These are phyloP conservation scores for Passer montanus DNA, from an alignment of 2,113 vertebrate species.

Conservation along the genomic window DNA sequence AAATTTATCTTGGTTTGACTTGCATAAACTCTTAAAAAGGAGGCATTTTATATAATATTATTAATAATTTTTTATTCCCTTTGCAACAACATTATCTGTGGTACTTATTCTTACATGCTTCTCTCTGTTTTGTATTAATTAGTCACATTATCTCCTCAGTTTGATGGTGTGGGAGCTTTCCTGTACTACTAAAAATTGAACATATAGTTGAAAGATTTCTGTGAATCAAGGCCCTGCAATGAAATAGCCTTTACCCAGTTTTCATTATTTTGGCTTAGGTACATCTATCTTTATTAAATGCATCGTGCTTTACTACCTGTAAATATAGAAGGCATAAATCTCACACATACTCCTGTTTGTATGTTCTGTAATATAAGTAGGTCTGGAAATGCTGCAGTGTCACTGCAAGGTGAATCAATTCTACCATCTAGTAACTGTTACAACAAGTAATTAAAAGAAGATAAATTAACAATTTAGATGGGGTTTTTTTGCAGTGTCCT, in stretches of 20 bases:
- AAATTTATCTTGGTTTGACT: neutral
- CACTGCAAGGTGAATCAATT: neutral
- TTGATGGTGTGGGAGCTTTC: neutral
- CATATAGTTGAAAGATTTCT: neutral
- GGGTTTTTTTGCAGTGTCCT: neutral
- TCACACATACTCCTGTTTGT: neutral
- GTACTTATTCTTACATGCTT: neutral
- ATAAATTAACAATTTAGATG: neutral
- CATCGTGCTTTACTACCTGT: neutral
- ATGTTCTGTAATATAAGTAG: neutral
- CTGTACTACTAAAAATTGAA: neutral
- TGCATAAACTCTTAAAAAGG: neutral
- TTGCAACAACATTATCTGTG: neutral
- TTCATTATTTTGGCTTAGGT: neutral
- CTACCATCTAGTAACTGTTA: neutral
- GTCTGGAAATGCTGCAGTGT: neutral
- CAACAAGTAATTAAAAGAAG: neutral
- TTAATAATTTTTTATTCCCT: neutral
- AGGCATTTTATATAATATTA: neutral
- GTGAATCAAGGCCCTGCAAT: neutral
- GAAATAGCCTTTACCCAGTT: neutral
- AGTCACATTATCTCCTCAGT: neutral
- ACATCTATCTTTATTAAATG: neutral
- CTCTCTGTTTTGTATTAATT: neutral
- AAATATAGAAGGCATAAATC: neutral